These are phyloP conservation scores for Mormyrops attenuatus DNA, from an alignment of 2,797 vertebrate genomes.

Conservation along the genomic window DNA sequence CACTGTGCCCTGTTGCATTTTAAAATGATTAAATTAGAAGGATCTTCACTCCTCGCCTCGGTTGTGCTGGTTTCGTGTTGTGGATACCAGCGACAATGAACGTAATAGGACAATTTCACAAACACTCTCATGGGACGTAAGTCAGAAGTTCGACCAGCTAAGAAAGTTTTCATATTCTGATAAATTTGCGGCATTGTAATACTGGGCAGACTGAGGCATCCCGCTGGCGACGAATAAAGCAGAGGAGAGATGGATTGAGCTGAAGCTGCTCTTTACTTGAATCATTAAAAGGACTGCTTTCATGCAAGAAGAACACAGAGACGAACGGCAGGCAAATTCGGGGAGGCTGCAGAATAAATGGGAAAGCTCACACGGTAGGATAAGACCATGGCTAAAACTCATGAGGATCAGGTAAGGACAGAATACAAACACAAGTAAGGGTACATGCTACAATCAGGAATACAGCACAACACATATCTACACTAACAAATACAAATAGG, in stretches of 20 bases:
- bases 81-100: neutral
- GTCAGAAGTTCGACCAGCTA: neutral
- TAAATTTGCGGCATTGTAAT: neutral
- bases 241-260: neutral
- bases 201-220: neutral
- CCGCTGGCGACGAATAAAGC: neutral
- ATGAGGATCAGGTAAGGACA: neutral
- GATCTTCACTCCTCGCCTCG: neutral
- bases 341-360: neutral
- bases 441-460: neutral
- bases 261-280: neutral
- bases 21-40: neutral
- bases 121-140: neutral
- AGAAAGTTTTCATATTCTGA: neutral
- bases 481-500: neutral
- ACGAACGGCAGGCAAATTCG: neutral
- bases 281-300: neutral
- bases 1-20: neutral
- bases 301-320: neutral
- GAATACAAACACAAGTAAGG: neutral
- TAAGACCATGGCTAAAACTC: neutral
- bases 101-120: neutral
- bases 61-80: neutral
- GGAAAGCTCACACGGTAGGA: neutral
- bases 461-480: neutral